A percentile compares a stretch with the other conserved stretches of the same genome.
These are phyloP conservation scores for Meles meles DNA, from an alignment of 2,113 vertebrate species.

Conservation along the genomic window DNA sequence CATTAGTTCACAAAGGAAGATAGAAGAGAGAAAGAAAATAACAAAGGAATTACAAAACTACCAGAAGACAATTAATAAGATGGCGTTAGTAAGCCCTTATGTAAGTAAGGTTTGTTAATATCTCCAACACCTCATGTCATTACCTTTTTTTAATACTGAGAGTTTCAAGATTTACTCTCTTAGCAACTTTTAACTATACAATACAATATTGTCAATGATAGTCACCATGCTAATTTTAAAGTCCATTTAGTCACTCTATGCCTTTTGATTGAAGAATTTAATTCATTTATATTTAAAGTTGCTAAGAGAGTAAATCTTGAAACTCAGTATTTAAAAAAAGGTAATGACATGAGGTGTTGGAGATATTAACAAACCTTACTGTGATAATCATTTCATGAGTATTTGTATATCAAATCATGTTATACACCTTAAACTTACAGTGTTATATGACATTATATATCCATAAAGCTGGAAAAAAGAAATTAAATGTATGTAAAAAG, in stretches of 20 bases:
- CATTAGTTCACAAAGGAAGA: not conserved
- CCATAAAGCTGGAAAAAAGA: not conserved
- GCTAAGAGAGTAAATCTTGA: not conserved
- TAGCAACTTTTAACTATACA: no score
- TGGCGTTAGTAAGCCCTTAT: not conserved
- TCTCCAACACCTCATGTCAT: no score
- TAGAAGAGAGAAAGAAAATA: not conserved
- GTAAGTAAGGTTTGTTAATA: no score
- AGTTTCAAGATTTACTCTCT: no score
- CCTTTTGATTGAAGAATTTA: no score
- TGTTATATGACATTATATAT: not conserved
- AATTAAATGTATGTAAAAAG: not conserved
- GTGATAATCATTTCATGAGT: not conserved
- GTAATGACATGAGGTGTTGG: not conserved
- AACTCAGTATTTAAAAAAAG: not conserved
- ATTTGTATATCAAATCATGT: not conserved
- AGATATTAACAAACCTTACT: not conserved
- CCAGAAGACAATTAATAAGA: not conserved
- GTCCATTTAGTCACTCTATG: no score
- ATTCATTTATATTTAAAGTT: not conserved
- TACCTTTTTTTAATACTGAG: no score
- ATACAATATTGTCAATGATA: no score
- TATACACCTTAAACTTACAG: not conserved
- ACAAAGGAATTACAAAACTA: not conserved
- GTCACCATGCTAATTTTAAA: no score